phyloP scores from a whole-genome alignment of 2,797 vertebrate genomes.

The Melanotaenia nigrans region DNA sequence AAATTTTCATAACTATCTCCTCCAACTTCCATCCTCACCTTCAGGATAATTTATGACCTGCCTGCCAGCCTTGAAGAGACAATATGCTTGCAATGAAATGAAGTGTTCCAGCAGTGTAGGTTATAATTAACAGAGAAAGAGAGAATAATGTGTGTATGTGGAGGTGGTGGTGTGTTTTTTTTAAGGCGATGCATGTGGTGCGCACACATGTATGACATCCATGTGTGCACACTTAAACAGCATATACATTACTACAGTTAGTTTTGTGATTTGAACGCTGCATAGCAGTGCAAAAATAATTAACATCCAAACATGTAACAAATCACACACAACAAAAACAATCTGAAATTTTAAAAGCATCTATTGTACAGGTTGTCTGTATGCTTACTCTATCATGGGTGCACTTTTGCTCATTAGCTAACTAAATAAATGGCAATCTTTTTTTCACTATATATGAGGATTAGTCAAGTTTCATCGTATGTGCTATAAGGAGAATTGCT shows the following conservation, averaged over 20 bases:
- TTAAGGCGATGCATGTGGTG: conserved; percentile 15
- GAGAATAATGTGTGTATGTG: conserved; percentile 79
- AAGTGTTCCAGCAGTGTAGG: conserved; percentile 96
- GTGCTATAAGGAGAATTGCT: background rate
- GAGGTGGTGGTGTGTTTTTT: conserved; percentile 15
- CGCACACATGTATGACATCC: conserved; percentile 27
- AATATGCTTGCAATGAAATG: conserved; percentile 99
- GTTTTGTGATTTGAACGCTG: conserved; percentile 20
- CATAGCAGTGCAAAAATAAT: conserved; percentile 10
- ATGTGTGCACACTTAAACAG: conserved; percentile 40
- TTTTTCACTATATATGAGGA: background rate
- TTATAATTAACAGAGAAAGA: conserved; percentile 97
- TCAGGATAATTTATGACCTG: conserved; percentile 99
- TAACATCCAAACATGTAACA: conserved; percentile 18
- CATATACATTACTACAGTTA: conserved; percentile 72
- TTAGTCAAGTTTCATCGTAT: background rate
- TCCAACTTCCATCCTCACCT: conserved; percentile 98
- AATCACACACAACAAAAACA: conserved; percentile 19
- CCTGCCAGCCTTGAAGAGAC: conserved; percentile 97
- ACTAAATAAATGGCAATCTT: background rate
- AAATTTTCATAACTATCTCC: conserved; percentile 99
- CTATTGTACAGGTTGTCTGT: conserved; percentile 13
- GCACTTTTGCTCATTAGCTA: conserved; percentile 17
- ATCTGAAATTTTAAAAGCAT: conserved; percentile 4
- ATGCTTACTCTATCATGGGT: conserved; percentile 8